phyloP scores from a whole-genome alignment of 2,113 vertebrate species.

The Xenopus tropicalis region DNA sequence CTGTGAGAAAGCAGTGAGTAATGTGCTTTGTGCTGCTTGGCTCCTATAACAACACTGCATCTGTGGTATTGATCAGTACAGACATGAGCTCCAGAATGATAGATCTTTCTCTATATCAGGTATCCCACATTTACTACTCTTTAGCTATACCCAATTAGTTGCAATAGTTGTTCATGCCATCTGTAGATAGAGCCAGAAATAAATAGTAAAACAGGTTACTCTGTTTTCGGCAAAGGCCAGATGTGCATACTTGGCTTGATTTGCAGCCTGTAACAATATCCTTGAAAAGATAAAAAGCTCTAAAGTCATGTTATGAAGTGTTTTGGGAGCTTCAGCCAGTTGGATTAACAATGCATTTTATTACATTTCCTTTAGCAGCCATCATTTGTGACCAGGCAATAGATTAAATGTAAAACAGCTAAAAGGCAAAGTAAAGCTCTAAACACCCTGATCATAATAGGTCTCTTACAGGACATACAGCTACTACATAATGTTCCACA shows the following conservation, averaged over 20 bases:
- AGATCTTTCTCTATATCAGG: slow-evolving; percentile 11
- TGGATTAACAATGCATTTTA: too few species aligned
- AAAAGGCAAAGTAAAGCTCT: too few species aligned
- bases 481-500: too few species aligned
- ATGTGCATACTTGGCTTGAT: slow-evolving; percentile 31
- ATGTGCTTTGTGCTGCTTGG: slow-evolving; percentile 28
- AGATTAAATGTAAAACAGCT: too few species aligned
- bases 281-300: slow-evolving; percentile 9
- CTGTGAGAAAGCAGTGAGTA: slow-evolving; percentile 10
- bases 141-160: slow-evolving; percentile 24
- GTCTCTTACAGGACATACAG: too few species aligned
- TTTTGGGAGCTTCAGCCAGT: too few species aligned
- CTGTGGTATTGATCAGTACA: slow-evolving; percentile 23
- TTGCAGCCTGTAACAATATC: slow-evolving; percentile 2
- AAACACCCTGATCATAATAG: too few species aligned
- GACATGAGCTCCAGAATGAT: slow-evolving; percentile 14
- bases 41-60: slow-evolving; percentile 7
- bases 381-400: too few species aligned
- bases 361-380: too few species aligned
- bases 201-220: slow-evolving; percentile 19
- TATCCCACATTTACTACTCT: slow-evolving; percentile 28
- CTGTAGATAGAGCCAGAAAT: slow-evolving; percentile 25
- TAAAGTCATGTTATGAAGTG: slow-evolving; percentile 11
- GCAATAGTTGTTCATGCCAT: slow-evolving; percentile 18
- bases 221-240: slow-evolving; percentile 13